Base-by-base conservation (phyloP, 2,888 invertebrate genomes). In the Andrena minutula region DNA sequence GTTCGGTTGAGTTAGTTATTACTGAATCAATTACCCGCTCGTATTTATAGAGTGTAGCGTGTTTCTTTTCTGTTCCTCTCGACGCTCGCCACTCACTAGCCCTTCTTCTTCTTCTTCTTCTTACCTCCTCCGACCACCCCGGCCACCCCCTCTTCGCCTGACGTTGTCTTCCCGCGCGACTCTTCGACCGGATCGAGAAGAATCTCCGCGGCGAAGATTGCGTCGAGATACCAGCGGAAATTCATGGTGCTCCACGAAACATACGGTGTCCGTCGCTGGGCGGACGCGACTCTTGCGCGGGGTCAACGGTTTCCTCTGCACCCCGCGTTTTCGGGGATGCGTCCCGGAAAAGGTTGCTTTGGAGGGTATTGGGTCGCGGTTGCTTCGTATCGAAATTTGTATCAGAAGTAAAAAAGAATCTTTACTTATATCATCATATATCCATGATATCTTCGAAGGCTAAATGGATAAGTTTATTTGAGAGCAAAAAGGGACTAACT, bases 21-120 rank as follows among this genome's bases (percentile, higher is more conserved):
- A 93, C 93, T 89, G 93, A 93, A 93, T 92, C 93, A 93, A 93
- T 93, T 92, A 93, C 93, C 90, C 89, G 89, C 74, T 88, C 88
- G 91, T 92, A 92, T 92, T 92, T 93, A 93, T 93, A 90, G 92
- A 90, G 91, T 91, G 92, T 90, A 90, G 89, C 89, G 88, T 89
- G 91, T 90, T 88, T 91, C 90, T 88, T 86, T 89, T 90, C 88
- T 88, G 88, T 77, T 86, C 86, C 85, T 88, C 86, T 84, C 85
- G 74, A 72, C 75, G 53, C 83, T 82, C 84, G 79, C 79, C 85
- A 72, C 79, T 76, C 74, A 75, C 75, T 77, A 64, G 58, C 75
- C 58, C 70, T 72, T 66, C 75, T 41, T 41, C 41, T 41, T 41
- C 35, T 35, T 35, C 65, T 23, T 69, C 74, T 75, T 65, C 69